Base-by-base conservation (phyloP, 2,113 vertebrate genomes). In the Oryzias javanicus region DNA sequence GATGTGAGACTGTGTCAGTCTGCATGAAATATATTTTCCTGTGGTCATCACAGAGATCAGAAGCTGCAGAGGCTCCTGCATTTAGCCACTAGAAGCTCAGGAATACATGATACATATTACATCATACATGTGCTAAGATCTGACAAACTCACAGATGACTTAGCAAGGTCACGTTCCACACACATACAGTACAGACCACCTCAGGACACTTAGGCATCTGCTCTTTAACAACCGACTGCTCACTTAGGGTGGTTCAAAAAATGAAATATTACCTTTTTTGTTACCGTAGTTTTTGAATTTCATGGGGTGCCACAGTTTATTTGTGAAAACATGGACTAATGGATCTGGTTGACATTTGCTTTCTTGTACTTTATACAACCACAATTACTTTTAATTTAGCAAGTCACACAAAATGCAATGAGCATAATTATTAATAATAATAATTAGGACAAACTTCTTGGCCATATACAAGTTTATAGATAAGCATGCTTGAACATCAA, bases 121-220 rank as follows among this genome's bases (percentile, higher is more conserved):
- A 70, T 74, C 76, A 82, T 80, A 79, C 46, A 79, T 73, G 68
- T 84, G 77, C 56, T 53, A 72, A 78, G 56, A 68, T 74, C 64
- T 72, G 65, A 81, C 69, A 87, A 58, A 74, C 46, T 87, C 78
- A 79, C 57, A 52, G 62, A 74, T 60, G 79, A 77, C 66, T 79
- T 70, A 64, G 58, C 87, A 71, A 60, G 67, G 70, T 77, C 60
- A 78, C 63, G 73, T 72, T 65, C 18, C 25, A 44, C 45, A 35
- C 14, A 49, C 56, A 64, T 19, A 47, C n/a, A 60, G 49, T 19
- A 47, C n/a, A 60, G 49, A 64, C 51, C 47, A 76, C 80, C 69
- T 46, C 66, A 61, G 79, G 87, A 74, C 62, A 79, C 70, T 73
- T 84, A 72, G 68, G 60, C 56, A 79, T 81, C 70, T 59, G 46